Evolutionary conservation across 2,888 invertebrate genomes (phyloP), one percentile per base, ranked within the genome.

Genomic region (Hetaerina titia): DNA sequence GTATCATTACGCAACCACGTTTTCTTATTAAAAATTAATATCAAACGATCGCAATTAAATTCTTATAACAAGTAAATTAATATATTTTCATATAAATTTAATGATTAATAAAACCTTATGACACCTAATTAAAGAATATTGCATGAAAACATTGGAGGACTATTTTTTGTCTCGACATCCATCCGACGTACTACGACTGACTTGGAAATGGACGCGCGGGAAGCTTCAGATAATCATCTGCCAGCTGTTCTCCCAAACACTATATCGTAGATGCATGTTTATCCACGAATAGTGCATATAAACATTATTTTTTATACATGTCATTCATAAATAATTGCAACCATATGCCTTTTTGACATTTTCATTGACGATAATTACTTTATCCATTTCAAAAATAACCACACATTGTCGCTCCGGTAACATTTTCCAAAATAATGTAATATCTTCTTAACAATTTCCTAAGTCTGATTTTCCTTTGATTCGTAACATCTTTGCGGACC

Each of bases 141-240:
- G 25, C 13, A 13, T 22, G 4, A 60, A 95, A 95, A 95, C 95
- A 95, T 87, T 45, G n/a, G 19, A n/a, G 95, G 25, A 95, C 95
- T 95, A 95, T 89, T 95, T 95, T 88, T 63, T 74, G n/a, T 87
- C 17, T 64, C 95, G 89, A 90, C 87, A 31, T 31, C 81, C 81
- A 31, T 64, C 56, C 64, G 87, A 95, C 92, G 95, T 94, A 95
- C 95, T 69, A 95, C 74, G 58, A 58, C 56, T 45, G 58, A 95
- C 89, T 31, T 90, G 94, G 94, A 90, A 95, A 95, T 95, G 95
- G 95, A 95, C 95, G 95, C 95, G 95, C 95, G 95, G 95, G 95
- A 95, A 95, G 95, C 95, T 94, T 89, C 95, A 95, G 95, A 95
- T 95, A 95, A 95, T 95, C 95, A 95, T 95, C 95, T 95, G 95